Evolutionary conservation across 2,113 vertebrate genomes (phyloP).

Genomic region (Clinocottus analis): DNA sequence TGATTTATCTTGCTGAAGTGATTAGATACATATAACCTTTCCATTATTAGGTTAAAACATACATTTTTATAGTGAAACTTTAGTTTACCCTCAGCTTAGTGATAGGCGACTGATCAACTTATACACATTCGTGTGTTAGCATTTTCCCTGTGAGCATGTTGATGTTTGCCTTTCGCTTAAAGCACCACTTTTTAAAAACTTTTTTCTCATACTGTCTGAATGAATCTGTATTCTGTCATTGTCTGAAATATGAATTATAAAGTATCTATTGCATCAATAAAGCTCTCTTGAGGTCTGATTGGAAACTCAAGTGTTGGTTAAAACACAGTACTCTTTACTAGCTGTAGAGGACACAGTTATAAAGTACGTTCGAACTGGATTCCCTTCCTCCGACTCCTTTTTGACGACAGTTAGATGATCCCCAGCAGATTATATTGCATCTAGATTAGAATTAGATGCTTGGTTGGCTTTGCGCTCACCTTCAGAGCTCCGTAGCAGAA

Average conservation of each 20-base stretch:
- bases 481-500: constrained; percentile 97
- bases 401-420: not conserved
- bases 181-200: no score
- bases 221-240: no score
- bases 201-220: no score
- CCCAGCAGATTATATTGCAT: not conserved
- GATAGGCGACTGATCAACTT: no score
- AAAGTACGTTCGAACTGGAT: not conserved
- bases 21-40: not conserved
- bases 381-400: not conserved
- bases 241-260: not conserved
- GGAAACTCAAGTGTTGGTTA: not conserved
- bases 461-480: constrained; percentile 80
- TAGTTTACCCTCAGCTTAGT: no score
- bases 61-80: no score
- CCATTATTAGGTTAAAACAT: not conserved
- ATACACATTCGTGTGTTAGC: no score
- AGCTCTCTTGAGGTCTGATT: not conserved
- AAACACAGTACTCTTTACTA: not conserved
- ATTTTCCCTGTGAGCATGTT: no score
- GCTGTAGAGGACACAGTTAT: not conserved
- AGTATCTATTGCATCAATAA: not conserved
- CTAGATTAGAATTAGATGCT: not conserved
- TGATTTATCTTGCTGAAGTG: not conserved
- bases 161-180: no score